Evolutionary conservation across 2,888 invertebrate genomes (phyloP).

Genomic region (Dendrolimus pini): DNA sequence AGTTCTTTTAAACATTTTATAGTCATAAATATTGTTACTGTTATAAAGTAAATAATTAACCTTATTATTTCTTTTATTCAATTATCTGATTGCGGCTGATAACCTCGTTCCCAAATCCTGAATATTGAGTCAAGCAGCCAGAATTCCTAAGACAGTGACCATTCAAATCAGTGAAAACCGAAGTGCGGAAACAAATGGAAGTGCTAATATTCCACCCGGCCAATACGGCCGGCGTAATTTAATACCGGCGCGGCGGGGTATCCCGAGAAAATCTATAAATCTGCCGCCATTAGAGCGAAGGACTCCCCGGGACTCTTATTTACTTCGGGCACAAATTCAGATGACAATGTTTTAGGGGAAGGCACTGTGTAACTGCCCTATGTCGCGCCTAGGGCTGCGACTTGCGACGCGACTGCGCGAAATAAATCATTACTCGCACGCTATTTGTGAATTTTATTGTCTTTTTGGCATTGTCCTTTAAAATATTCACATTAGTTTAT

Average conservation of each 20-base stretch:
- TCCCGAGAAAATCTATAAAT: constrained; percentile 75
- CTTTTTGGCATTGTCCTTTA: background rate
- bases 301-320: constrained; percentile 75
- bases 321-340: constrained; percentile 76
- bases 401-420: constrained; percentile 1
- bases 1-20: too few species aligned
- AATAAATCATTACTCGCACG: constrained; percentile 15
- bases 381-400: constrained; percentile 47
- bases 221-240: constrained; percentile 73
- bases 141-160: constrained; percentile 32
- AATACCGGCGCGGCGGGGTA: constrained; percentile 69
- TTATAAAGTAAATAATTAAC: too few species aligned
- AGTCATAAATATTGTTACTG: too few species aligned
- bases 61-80: too few species aligned
- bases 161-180: constrained; percentile 51
- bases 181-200: constrained; percentile 64
- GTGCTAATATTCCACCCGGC: constrained; percentile 69
- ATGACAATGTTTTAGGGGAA: constrained; percentile 78
- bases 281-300: constrained; percentile 69
- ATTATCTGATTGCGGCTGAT: too few species aligned
- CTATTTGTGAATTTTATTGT: constrained; percentile 24
- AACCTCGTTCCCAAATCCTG: constrained; percentile 6
- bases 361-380: constrained; percentile 66
- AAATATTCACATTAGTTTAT: background rate
- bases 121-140: too few species aligned